Percentiles rank a stretch among this genome's conserved stretches.
Conservation (phyloP, 2,888 invertebrate genomes). For the Eueremaeus valkanovi region DNA sequence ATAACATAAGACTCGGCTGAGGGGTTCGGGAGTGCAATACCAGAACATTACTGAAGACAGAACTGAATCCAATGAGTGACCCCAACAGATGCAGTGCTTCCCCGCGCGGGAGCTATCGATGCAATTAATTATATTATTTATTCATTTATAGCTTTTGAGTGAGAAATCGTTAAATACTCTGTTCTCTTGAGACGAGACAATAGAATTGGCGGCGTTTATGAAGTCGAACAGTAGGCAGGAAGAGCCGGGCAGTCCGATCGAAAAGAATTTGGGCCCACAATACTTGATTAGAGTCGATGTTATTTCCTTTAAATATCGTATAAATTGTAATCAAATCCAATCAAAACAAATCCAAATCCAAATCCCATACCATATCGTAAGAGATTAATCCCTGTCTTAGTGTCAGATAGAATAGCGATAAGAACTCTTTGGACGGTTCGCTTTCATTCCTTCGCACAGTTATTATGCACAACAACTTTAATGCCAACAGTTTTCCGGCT, state of each 20-base stretch:
- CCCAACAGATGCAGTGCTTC: constrained; percentile 88
- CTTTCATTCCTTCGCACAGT: constrained; percentile 77
- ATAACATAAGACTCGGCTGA: constrained; percentile 60
- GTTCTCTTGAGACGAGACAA: constrained; percentile 39
- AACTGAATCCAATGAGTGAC: constrained; percentile 75
- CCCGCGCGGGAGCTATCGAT: constrained; percentile 68
- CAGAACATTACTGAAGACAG: constrained; percentile 63
- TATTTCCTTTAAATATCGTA: constrained; percentile 61
- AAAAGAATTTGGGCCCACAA: constrained; percentile 69
- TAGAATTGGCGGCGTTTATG: constrained; percentile 80
- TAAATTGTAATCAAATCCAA: constrained; percentile 34
- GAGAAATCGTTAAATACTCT: constrained; percentile 19
- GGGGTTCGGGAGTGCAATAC: constrained; percentile 65
- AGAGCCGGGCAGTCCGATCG: constrained; percentile 72
- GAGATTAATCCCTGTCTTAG: constrained; percentile 66
- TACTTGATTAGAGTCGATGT: constrained; percentile 72
- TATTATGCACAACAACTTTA: constrained; percentile 73
- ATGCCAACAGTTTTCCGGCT: constrained; percentile 76
- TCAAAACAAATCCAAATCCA: constrained; percentile 32
- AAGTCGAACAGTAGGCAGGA: constrained; percentile 81
- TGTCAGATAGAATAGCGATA: constrained; percentile 80
- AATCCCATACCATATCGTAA: constrained; percentile 53
- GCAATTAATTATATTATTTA: background rate
- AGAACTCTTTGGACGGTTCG: constrained; percentile 63
- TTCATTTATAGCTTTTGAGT: too few relatives aligned